Base-by-base conservation (phyloP, 1,140 invertebrate genomes). In the Drosophila quadrilineata region DNA sequence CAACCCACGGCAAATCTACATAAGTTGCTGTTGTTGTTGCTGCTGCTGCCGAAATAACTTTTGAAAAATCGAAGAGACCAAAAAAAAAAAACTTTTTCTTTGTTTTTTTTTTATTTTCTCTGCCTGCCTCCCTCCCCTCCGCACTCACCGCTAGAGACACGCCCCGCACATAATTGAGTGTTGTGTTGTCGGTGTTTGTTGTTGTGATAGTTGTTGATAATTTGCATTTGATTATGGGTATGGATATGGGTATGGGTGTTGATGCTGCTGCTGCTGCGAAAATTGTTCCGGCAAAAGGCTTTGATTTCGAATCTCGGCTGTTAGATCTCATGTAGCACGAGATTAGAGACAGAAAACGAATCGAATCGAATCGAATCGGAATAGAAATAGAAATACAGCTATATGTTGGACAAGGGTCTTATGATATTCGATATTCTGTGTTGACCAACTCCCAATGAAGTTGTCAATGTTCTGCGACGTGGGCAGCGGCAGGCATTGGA, bases 51-150 rank as follows among this genome's bases (percentile, higher is more conserved):
- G 36, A n/a, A n/a, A n/a, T n/a, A n/a, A n/a, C n/a, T 41, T 40
- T 16, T 48, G 9, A 59, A 53, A 74, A 49, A 62, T 48, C 50
- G 28, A 75, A 64, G 59, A 57, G 36, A 67, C 48, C 67, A 43
- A 84, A n/a, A n/a, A n/a, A n/a, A n/a, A n/a, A n/a, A n/a, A 82
- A 84, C 77, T 64, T 76, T 82, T 82, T 82, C 76, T 82, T 80
- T 69, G 68, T 75, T 41, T 38, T 31, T 63, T 50, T 10, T 40
- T 54, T 53, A 63, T 41, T 57, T n/a, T 49, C 17, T 46, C n/a
- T n/a, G n/a, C n/a, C n/a, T n/a, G n/a, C n/a, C n/a, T n/a, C n/a
- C n/a, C n/a, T n/a, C n/a, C n/a, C n/a, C n/a, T n/a, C n/a, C n/a
- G n/a, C n/a, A n/a, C n/a, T n/a, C n/a, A n/a, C n/a, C n/a, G n/a